Evolutionary conservation across 2,797 vertebrate genomes (phyloP).

Genomic region (Semotilus atromaculatus): DNA sequence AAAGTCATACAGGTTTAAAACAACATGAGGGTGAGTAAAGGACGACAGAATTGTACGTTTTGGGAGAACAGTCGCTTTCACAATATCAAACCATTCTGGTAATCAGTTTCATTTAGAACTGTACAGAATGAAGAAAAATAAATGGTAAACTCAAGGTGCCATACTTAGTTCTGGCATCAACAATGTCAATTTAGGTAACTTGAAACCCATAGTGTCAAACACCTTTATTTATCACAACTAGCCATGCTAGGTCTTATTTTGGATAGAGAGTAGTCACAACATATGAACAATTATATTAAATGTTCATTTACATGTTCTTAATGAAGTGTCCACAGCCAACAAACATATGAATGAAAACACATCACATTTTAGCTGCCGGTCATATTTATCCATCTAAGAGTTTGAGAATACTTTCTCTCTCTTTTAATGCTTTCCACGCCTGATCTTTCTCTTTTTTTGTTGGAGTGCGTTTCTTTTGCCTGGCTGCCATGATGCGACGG

Average conservation of each 20-base stretch:
- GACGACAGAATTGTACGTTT: background rate
- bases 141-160: conserved; percentile 30
- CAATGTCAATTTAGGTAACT: background rate
- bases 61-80: background rate
- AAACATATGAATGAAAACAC: background rate
- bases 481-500: conserved; percentile 96
- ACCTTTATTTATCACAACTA: conserved; percentile 7
- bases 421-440: conserved; percentile 97
- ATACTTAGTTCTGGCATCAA: background rate
- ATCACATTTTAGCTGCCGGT: background rate
- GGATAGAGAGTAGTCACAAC: background rate
- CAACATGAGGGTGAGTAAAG: background rate
- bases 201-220: conserved; percentile 21
- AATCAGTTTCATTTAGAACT: conserved; percentile 23
- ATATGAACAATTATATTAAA: background rate
- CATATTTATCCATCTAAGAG: conserved; percentile 84
- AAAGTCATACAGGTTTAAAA: background rate
- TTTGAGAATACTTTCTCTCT: conserved; percentile 96
- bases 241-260: background rate
- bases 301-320: background rate
- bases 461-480: conserved; percentile 97
- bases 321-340: conserved; percentile 17
- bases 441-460: conserved; percentile 99
- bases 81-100: conserved; percentile 22
- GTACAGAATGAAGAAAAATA: conserved; percentile 29